These are phyloP conservation scores for Phrynocephalus vlangalii DNA, from an alignment of 2,797 vertebrate genomes.

Conservation along the genomic window DNA sequence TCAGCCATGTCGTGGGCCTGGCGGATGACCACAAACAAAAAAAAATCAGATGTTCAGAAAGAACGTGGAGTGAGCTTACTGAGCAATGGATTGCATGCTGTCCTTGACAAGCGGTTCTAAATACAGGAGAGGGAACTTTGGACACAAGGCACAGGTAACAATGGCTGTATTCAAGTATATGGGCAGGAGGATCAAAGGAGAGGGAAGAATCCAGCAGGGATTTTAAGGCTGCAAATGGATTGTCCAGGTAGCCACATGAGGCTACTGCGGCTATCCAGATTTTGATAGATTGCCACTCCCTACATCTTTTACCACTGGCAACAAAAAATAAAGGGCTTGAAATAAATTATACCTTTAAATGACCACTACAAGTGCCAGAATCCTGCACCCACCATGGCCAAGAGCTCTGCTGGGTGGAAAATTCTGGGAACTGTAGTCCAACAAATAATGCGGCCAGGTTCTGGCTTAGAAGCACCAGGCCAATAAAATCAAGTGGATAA, in stretches of 20 bases:
- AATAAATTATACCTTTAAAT: too few species aligned
- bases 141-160: background rate
- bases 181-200: background rate
- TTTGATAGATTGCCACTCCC: background rate
- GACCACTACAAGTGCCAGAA: too few species aligned
- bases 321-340: too few species aligned
- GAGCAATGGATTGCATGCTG: background rate
- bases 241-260: background rate
- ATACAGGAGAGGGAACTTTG: too few species aligned
- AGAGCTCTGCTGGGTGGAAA: too few species aligned
- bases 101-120: background rate
- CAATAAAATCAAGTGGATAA: background rate
- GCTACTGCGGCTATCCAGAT: too few species aligned
- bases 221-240: background rate
- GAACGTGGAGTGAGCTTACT: background rate
- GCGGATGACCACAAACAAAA: background rate
- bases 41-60: conserved; percentile 33
- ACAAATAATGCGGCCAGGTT: too few species aligned
- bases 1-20: background rate
- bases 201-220: background rate
- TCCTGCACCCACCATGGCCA: too few species aligned
- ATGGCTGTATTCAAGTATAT: background rate
- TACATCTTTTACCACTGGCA: background rate
- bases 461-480: background rate
- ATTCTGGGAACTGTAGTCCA: too few species aligned